Base-by-base conservation (phyloP, 2,888 invertebrate species). In the Argyresthia goedartella region DNA sequence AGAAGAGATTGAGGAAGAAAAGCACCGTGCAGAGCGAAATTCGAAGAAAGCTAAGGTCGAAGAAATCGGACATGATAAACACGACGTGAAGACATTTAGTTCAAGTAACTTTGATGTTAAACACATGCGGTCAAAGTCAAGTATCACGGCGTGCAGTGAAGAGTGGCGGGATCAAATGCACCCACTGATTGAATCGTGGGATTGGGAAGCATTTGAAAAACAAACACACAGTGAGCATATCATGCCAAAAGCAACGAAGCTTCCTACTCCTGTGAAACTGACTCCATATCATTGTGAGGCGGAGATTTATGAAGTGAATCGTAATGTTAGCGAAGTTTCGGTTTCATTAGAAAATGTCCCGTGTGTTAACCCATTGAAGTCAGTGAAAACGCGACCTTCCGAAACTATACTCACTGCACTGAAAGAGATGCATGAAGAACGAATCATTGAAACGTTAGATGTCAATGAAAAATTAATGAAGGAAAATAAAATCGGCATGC, bases 141-240 rank as follows among this genome's bases (percentile, higher is more conserved):
- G 85, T 56, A 77, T 90, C 49, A 66, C 84, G 42, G 80, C 86
- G 65, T 77, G 81, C 50, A 78, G 81, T 52, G 85, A 84, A 6
- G 88, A 89, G 55, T 90, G 90, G 88, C 88, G 88, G 55, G 90
- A 91, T 61, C 86, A 91, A 62, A 82, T 90, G 56, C 90, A 91
- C 62, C 90, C 90, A 8, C 73, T 91, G 33, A 87, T 91, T 54
- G 90, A 90, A 62, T 86, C 89, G 1, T 88, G 91, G 78, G 90
- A 92, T 63, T 90, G 90, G 89, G 88, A 89, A 58, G 81, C 85
- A 55, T 89, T 91, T 67, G 91, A 91, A 69, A 88, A 88, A 62
- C 89, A 91, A 63, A 76, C 85, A 1, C 80, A 73, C 54, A 76
- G 81, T 54, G 86, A 88, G 13, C 82, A 86, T 53, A 80, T 79